phyloP scores from a whole-genome alignment of 2,888 invertebrate genomes.

The Acheta domesticus region DNA sequence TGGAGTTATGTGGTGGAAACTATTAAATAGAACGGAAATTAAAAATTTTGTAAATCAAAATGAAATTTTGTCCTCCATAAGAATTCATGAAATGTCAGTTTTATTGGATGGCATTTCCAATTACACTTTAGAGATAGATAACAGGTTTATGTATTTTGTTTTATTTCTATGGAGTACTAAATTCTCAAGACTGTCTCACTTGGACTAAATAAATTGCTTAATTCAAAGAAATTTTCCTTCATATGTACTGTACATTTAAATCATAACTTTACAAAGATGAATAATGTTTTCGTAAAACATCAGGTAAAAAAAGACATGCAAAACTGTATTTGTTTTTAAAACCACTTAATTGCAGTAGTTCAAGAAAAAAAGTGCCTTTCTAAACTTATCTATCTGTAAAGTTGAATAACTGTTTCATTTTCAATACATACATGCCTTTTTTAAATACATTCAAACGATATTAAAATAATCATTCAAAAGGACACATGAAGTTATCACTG shows the following conservation, averaged over 20 bases:
- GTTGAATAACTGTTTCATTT: not conserved
- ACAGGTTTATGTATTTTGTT: not conserved
- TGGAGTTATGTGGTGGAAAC: no score
- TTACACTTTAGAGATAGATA: slow-evolving; percentile 18
- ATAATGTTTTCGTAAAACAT: not conserved
- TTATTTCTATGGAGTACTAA: not conserved
- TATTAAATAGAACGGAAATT: not conserved
- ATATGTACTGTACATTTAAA: not conserved
- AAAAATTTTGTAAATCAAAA: not conserved
- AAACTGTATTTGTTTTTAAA: not conserved
- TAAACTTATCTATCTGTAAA: no score
- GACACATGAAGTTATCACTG: not conserved
- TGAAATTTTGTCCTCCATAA: no score
- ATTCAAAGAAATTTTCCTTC: no score
- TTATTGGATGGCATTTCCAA: no score
- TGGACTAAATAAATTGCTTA: no score
- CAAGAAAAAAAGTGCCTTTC: no score
- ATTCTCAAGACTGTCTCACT: no score
- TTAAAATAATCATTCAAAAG: not conserved
- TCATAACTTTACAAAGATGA: not conserved
- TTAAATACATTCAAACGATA: not conserved
- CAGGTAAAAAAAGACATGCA: not conserved
- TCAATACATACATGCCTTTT: not conserved
- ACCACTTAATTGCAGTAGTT: not conserved
- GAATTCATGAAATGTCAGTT: no score